Percentiles rank a stretch among this genome's conserved stretches.
Evolutionary conservation across 2,888 invertebrate species (phyloP).

Genomic region (Euclidia mi): DNA sequence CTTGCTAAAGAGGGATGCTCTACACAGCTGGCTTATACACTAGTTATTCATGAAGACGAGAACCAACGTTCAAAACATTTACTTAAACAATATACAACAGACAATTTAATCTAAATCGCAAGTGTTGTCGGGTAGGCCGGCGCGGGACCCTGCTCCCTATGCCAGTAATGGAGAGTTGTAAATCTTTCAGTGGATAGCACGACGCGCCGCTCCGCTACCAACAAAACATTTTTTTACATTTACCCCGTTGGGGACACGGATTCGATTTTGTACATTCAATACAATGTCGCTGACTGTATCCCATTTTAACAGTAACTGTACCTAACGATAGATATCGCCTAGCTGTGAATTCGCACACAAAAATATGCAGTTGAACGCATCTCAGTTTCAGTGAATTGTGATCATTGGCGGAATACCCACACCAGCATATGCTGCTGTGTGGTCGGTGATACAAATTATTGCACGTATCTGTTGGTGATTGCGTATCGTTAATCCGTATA

Average conservation of each 20-base stretch:
- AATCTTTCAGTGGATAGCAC: slow-evolving; percentile 83
- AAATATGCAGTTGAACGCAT: no score
- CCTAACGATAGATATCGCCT: slow-evolving; percentile 52
- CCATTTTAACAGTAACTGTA: slow-evolving; percentile 67
- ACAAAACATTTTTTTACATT: slow-evolving; percentile 83
- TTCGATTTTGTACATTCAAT: slow-evolving; percentile 82
- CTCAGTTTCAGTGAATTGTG: no score
- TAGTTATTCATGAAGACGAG: slow-evolving; percentile 30
- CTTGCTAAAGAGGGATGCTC: slow-evolving; percentile 2
- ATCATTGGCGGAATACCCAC: no score
- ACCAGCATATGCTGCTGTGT: no score
- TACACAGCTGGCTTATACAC: slow-evolving; percentile 28
- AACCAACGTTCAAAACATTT: slow-evolving; percentile 47
- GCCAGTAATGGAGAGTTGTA: slow-evolving; percentile 83
- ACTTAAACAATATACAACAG: no score
- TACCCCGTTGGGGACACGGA: slow-evolving; percentile 75
- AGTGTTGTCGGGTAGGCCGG: slow-evolving; percentile 42
- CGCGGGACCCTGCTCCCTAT: slow-evolving; percentile 29
- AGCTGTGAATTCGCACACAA: slow-evolving; percentile 54
- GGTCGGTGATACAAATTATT: no score
- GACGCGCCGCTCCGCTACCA: slow-evolving; percentile 67
- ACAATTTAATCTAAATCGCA: slow-evolving; percentile 59
- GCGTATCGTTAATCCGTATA: no score
- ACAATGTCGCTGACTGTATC: slow-evolving; percentile 69
- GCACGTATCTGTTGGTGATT: no score